Conservation (phyloP, 2,113 vertebrate species). For the Canis aureus region DNA sequence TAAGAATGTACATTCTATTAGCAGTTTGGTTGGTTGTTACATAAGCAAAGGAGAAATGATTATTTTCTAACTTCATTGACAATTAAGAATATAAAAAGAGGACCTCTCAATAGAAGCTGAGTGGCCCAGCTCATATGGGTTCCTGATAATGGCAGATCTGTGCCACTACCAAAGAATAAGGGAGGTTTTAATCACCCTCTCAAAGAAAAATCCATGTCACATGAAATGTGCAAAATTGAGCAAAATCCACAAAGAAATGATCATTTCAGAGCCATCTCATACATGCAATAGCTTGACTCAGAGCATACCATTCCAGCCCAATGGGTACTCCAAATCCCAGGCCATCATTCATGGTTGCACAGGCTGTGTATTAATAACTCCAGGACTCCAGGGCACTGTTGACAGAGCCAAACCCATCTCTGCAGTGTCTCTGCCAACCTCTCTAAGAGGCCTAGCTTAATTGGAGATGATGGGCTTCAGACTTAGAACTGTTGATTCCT, state of each 20-base stretch:
- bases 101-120: neutral
- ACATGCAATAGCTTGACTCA: neutral
- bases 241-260: neutral
- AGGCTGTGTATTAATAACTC: neutral
- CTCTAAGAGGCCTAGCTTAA: neutral
- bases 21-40: neutral
- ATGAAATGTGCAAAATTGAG: conserved; percentile 19
- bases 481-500: neutral
- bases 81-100: neutral
- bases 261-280: neutral
- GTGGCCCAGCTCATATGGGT: neutral
- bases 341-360: rapidly evolving
- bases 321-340: too few species aligned
- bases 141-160: neutral
- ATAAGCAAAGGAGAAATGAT: neutral
- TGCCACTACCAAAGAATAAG: neutral
- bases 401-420: neutral
- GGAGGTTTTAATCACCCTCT: neutral
- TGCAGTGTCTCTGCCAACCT: neutral
- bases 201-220: neutral
- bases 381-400: neutral
- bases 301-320: neutral
- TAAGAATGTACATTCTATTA: neutral
- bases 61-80: neutral
- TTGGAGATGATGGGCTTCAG: neutral